Evolutionary conservation across 2,888 invertebrate genomes (phyloP).

Genomic region (Drosophila birchii): DNA sequence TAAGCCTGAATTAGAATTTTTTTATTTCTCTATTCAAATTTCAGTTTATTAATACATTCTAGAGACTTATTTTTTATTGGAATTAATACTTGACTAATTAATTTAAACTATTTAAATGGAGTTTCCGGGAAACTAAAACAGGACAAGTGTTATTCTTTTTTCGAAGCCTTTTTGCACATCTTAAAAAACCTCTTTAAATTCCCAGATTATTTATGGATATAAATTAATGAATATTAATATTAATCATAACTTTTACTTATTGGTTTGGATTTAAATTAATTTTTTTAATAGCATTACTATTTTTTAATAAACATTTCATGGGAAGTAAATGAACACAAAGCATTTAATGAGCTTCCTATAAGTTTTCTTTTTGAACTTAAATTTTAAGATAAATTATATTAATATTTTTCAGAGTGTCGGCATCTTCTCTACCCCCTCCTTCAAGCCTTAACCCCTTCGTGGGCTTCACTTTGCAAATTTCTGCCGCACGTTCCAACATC

Average conservation of each 20-base stretch:
- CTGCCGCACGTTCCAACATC: slow-evolving; percentile 76
- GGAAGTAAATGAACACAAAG: neutral
- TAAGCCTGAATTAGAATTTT: too few relatives aligned
- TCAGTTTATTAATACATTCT: too few relatives aligned
- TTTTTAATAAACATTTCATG: neutral
- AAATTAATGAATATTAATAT: neutral
- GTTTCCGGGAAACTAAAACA: neutral
- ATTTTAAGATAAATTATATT: too few relatives aligned
- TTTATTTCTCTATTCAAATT: too few relatives aligned
- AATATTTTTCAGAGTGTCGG: slow-evolving; percentile 14
- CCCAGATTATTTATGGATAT: neutral
- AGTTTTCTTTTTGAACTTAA: too few relatives aligned
- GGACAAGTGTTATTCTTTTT: neutral
- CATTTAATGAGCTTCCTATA: neutral
- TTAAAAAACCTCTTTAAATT: neutral
- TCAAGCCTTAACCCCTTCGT: slow-evolving; percentile 13
- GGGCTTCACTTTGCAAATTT: slow-evolving; percentile 64
- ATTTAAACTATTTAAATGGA: neutral
- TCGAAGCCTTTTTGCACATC: neutral
- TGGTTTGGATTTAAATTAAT: neutral
- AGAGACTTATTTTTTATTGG: too few relatives aligned
- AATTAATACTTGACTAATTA: neutral
- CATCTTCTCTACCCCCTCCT: neutral
- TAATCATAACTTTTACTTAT: neutral
- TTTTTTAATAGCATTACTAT: neutral